Evolutionary conservation across 35 echinoderm and acorn worm species (phyloP).

Genomic region (Apostichopus californicus): DNA sequence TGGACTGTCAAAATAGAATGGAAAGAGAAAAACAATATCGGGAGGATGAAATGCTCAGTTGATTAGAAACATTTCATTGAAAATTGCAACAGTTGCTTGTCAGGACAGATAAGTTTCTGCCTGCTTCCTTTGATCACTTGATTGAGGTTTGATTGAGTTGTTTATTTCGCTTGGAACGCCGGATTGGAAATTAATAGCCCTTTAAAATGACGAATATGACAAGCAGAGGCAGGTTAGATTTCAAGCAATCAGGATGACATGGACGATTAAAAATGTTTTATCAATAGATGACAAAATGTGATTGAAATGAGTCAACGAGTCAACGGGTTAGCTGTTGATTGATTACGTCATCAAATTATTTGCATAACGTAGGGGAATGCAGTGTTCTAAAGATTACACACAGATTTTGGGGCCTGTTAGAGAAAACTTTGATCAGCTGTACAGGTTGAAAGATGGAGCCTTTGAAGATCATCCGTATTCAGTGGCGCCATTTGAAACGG

Average conservation of each 20-base stretch:
- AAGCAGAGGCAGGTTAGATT: background rate
- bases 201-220: constrained; percentile 19
- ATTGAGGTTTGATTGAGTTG: constrained; percentile 4
- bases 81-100: constrained; percentile 29
- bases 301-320: background rate
- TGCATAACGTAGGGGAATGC: too few relatives aligned
- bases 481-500: too few relatives aligned
- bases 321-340: too few relatives aligned
- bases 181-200: background rate
- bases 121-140: background rate
- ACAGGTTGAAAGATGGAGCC: too few relatives aligned
- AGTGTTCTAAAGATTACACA: too few relatives aligned
- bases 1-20: constrained; percentile 25
- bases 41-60: background rate
- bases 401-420: too few relatives aligned
- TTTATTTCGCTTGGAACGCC: constrained; percentile 34
- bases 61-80: background rate
- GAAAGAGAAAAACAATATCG: background rate
- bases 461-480: too few relatives aligned
- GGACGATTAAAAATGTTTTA: background rate
- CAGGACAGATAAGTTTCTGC: background rate
- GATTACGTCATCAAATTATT: too few relatives aligned
- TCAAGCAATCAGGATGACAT: background rate
- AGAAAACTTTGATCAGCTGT: too few relatives aligned
- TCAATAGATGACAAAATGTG: background rate